Evolutionary conservation across 2,113 vertebrate species (phyloP).

Genomic region (Crotalus tigris): DNA sequence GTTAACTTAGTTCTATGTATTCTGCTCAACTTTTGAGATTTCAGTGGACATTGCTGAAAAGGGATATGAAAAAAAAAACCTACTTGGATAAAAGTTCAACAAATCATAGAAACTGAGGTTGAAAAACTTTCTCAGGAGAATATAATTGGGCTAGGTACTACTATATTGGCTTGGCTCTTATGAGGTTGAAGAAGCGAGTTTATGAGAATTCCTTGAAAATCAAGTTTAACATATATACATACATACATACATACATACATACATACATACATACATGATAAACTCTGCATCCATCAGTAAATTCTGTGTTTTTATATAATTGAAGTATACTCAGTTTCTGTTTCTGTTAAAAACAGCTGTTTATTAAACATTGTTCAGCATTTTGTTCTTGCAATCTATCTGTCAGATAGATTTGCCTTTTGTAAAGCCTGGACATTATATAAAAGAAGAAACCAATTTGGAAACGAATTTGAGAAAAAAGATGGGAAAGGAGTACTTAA

Average conservation of each 20-base stretch:
- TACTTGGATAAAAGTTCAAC: neutral
- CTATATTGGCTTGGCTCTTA: neutral
- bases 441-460: neutral
- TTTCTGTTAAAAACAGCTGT: neutral
- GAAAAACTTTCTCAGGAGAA: neutral
- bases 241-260: too few species aligned
- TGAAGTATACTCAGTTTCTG: too few species aligned
- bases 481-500: neutral
- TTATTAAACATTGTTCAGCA: neutral
- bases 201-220: neutral
- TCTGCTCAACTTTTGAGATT: neutral
- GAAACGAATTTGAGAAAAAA: neutral
- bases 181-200: neutral
- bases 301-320: neutral
- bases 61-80: neutral
- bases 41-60: neutral
- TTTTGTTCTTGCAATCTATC: neutral
- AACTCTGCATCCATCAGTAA: neutral
- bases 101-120: neutral
- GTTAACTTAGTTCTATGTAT: neutral
- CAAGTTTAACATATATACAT: neutral
- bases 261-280: too few species aligned
- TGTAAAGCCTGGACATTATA: neutral
- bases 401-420: neutral
- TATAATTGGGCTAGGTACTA: neutral